Base-by-base conservation (phyloP, 2,888 invertebrate genomes). In the Rhingia rostrata region DNA sequence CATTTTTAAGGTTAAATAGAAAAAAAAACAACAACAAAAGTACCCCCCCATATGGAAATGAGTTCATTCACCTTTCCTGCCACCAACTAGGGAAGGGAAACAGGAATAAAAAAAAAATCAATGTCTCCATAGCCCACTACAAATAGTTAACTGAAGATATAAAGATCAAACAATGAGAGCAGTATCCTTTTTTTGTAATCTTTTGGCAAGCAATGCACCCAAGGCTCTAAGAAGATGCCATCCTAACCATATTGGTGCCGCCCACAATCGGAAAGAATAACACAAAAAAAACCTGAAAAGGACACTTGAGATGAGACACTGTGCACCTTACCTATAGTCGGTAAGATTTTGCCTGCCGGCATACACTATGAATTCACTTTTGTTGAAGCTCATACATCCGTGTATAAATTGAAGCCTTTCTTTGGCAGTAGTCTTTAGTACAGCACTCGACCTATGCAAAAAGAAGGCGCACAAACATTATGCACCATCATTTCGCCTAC, bases 51-150 rank as follows among this genome's bases (percentile, higher is more conserved):
- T 6, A 53, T 53, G 64, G 43, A 39, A 63, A 37, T 33, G 37
- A 81, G 81, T 81, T 74, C 69, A 51, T 41, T 64, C 51, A 81
- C 74, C 81, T 64, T 35, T 56, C 39, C 22, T 22, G 35, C 35
- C 22, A 47, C 35, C 30, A 41, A 43, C n/a, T 60, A 58, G 51
- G 9, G 60, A 22, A 51, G 37, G 30, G 32, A 30, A 22, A 22
- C 10, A 32, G 30, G 9, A 14, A 37, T 10, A 56, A 56, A 47
- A 35, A 14, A 0, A 5, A 33, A 0, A 49, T 7, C 7, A 6
- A 43, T 10, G 30, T 47, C n/a, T 43, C 51, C 33, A 45, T 45
- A 49, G 22, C 6, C 54, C 61, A 63, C 54, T 53, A 32, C 69
- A 47, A 67, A 43, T 61, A 67, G 51, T 66, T 33, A 51, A 63